These are phyloP conservation scores for Notolepis coatsorum DNA, from an alignment of 2,797 vertebrate genomes.

Conservation along the genomic window DNA sequence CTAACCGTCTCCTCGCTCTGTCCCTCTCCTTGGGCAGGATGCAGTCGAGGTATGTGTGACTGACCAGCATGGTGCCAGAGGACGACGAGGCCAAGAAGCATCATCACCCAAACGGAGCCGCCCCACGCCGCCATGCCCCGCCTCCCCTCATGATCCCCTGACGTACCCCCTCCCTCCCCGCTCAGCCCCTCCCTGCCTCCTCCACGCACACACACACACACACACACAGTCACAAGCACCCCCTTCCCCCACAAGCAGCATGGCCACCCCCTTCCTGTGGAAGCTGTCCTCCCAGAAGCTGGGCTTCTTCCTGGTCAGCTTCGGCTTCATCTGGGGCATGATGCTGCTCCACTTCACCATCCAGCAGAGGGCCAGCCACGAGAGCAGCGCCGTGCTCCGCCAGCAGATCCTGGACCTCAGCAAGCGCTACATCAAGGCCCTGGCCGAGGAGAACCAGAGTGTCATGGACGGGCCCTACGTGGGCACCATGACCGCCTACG, in stretches of 20 bases:
- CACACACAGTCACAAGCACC: slow-evolving; percentile 12
- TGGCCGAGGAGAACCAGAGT: slow-evolving; percentile 97
- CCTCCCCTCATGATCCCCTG: slow-evolving; percentile 70
- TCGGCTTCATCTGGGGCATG: slow-evolving; percentile 99
- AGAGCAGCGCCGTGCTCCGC: slow-evolving; percentile 94
- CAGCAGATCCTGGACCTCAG: slow-evolving; percentile 99
- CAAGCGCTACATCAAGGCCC: slow-evolving; percentile 97
- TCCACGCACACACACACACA: neutral
- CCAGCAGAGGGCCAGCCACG: slow-evolving; percentile 94
- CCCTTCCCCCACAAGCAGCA: slow-evolving; percentile 63
- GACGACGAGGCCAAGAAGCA: slow-evolving; percentile 9
- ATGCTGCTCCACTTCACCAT: slow-evolving; percentile 99
- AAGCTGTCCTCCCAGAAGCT: slow-evolving; percentile 99
- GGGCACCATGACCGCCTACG: slow-evolving; percentile 97
- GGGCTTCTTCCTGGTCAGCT: slow-evolving; percentile 98
- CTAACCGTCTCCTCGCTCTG: too few species aligned
- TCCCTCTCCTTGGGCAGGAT: too few species aligned
- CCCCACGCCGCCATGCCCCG: slow-evolving; percentile 62
- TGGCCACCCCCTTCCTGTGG: slow-evolving; percentile 94
- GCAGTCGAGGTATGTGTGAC: too few species aligned
- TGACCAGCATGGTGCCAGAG: too few species aligned
- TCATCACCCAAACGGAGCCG: neutral
- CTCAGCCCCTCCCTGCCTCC: neutral
- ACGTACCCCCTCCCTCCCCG: neutral
- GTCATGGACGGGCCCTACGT: slow-evolving; percentile 98